Conservation (phyloP, 2,797 vertebrate genomes). For the Microcaecilia unicolor region DNA sequence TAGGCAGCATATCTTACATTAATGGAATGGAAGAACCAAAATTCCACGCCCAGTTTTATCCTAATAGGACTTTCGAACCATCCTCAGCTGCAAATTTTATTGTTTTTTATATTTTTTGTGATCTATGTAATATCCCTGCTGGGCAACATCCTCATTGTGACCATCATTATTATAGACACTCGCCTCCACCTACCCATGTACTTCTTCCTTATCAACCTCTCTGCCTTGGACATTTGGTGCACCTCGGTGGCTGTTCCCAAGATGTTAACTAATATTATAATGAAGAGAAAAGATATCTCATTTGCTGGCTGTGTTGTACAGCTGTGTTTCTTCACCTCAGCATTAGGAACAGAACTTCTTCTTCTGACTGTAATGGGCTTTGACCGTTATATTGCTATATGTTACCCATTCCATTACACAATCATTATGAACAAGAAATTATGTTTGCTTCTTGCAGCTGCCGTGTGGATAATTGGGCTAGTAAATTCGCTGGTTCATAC, state of each 20-base stretch:
- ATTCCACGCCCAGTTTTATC: slow-evolving; percentile 8
- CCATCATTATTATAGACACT: slow-evolving; percentile 3
- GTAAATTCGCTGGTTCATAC: slow-evolving; percentile 19
- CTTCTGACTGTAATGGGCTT: slow-evolving; percentile 24
- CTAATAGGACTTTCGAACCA: slow-evolving; percentile 15
- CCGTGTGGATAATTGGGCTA: slow-evolving; percentile 14
- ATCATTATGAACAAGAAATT: slow-evolving; percentile 16
- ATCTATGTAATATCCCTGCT: slow-evolving; percentile 5
- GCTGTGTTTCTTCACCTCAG: slow-evolving; percentile 11
- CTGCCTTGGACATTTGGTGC: slow-evolving; percentile 27
- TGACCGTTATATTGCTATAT: slow-evolving; percentile 19
- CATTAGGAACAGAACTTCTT: slow-evolving; percentile 14
- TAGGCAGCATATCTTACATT: no score
- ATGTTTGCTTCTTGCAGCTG: slow-evolving; percentile 2
- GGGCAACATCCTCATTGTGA: slow-evolving; percentile 17
- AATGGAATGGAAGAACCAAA: slow-evolving; percentile 2
- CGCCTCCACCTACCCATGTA: slow-evolving; percentile 19
- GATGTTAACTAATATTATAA: slow-evolving; percentile 21
- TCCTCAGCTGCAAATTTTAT: slow-evolving; percentile 3
- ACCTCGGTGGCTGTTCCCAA: slow-evolving; percentile 26
- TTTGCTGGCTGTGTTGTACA: slow-evolving; percentile 8
- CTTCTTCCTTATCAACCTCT: slow-evolving; percentile 27
- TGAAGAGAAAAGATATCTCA: neutral
- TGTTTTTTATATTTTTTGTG: slow-evolving; percentile 11
- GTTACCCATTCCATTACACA: slow-evolving; percentile 17